Evolutionary conservation across 64 coral and sea anemone genomes (phyloP), one percentile per base, ranked within the genome.

Genomic region (Stichodactyla helianthus): DNA sequence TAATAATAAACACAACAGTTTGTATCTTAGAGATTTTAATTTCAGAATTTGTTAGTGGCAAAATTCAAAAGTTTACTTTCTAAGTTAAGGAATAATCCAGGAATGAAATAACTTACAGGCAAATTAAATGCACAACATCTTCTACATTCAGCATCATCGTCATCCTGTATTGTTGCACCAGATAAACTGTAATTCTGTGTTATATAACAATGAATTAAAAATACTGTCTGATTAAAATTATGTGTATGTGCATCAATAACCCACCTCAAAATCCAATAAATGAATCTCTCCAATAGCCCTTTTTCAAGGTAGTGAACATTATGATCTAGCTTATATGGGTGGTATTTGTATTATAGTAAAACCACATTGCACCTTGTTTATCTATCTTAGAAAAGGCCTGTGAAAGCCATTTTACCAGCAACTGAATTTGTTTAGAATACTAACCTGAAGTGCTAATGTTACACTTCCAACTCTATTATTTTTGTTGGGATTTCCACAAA

Each of bases 71-170:
- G 35, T 3, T 44, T 44, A 3, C 35, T 44, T 44, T 44, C 35
- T 44, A 44, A 44, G 1, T 44, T 44, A 44, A 44, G 1, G 35
- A 44, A 44, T 44, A 44, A 44, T 44, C 35, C 35, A 44, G 35
- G 35, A 44, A 44, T 44, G 35, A 44, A 44, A 44, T 31, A 44
- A 98, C 96, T 84, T 71, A 98, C 96, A 76, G 96, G 96, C 78
- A 98, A 94, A 84, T 98, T 98, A 52, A 92, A 98, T 50, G 96
- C 96, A 92, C 96, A 98, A 77, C 93, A 94, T 76, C 93, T 89
- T 63, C 96, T 87, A 86, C 93, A 94, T 71, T 98, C 96, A 82
- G 96, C 93, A 63, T 92, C 89, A 85, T 88, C 87, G 52, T 94
- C 93, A 92, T 98, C 96, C 35, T 98, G 88, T 86, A 98, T 90